Evolutionary conservation across 2,797 vertebrate genomes (phyloP).

Genomic region (Rhyacichthys aspro): DNA sequence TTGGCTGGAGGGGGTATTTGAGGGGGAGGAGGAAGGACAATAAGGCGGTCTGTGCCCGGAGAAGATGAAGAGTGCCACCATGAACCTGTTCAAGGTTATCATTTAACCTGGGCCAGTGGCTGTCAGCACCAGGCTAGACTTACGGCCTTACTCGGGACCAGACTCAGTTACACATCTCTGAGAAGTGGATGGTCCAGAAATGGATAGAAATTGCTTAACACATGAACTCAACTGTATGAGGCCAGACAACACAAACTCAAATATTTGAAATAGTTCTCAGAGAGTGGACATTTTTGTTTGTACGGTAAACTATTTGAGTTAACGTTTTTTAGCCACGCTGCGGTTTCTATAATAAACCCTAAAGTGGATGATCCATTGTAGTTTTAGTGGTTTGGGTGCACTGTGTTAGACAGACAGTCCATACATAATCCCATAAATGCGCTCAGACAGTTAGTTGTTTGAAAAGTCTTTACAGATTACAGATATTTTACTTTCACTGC

Average conservation of each 20-base stretch:
- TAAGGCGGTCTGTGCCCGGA: constrained; percentile 80
- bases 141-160: constrained; percentile 73
- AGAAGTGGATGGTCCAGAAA: constrained; percentile 42
- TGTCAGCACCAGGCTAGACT: constrained; percentile 85
- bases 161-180: constrained; percentile 74
- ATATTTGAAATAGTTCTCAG: too few species aligned
- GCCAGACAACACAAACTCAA: constrained; percentile 20
- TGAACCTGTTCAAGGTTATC: constrained; percentile 85
- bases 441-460: constrained; percentile 56
- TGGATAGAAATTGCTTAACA: constrained; percentile 36
- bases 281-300: too few species aligned
- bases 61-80: constrained; percentile 79
- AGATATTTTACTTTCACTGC: constrained; percentile 60
- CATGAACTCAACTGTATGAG: constrained; percentile 4
- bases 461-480: constrained; percentile 53
- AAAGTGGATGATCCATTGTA: constrained; percentile 51
- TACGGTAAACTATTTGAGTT: constrained; percentile 21
- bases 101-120: constrained; percentile 79
- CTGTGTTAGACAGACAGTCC: constrained; percentile 36
- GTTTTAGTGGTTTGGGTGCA: constrained; percentile 50
- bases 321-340: constrained; percentile 49
- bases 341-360: constrained; percentile 41
- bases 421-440: constrained; percentile 42
- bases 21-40: constrained; percentile 75
- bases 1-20: constrained; percentile 73